phyloP scores from a whole-genome alignment of 2,797 vertebrate species.

The Gadopsis bispinosus region DNA sequence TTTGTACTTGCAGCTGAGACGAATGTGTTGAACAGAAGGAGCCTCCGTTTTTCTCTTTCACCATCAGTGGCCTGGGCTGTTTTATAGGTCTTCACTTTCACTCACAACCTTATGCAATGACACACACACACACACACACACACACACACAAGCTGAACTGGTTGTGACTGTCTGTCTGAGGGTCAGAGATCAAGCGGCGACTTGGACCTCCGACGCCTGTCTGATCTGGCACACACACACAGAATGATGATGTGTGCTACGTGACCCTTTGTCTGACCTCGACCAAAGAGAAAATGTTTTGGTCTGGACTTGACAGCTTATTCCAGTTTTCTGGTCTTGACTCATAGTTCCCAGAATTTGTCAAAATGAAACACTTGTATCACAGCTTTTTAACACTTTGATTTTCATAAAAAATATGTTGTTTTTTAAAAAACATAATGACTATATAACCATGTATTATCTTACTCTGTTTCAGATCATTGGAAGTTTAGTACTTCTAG shows the following conservation, averaged over 20 bases:
- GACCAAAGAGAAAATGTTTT: conserved; percentile 52
- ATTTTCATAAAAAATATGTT: not conserved
- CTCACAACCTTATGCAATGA: conserved; percentile 14
- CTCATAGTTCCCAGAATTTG: conserved; percentile 38
- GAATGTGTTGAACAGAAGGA: conserved; percentile 29
- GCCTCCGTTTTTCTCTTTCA: conserved; percentile 25
- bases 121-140: conserved; percentile 17
- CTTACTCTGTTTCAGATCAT: not conserved
- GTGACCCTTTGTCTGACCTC: conserved; percentile 57
- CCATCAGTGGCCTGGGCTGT: conserved; percentile 13
- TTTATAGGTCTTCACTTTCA: conserved; percentile 26
- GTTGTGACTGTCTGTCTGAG: conserved; percentile 39
- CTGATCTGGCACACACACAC: conserved; percentile 24
- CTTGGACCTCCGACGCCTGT: conserved; percentile 52
- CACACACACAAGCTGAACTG: conserved; percentile 28
- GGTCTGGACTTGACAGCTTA: conserved; percentile 50
- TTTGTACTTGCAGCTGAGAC: conserved; percentile 34
- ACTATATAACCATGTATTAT: not conserved
- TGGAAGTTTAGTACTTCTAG: not conserved
- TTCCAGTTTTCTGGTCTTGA: conserved; percentile 43
- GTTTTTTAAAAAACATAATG: not conserved
- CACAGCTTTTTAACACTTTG: conserved; percentile 14
- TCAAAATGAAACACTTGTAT: conserved; percentile 36
- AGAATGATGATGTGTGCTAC: conserved; percentile 34
- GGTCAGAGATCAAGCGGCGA: conserved; percentile 60